Evolutionary conservation across 2,113 vertebrate species (phyloP), one percentile per base, ranked within the genome.

Genomic region (Ctenomys sociabilis): DNA sequence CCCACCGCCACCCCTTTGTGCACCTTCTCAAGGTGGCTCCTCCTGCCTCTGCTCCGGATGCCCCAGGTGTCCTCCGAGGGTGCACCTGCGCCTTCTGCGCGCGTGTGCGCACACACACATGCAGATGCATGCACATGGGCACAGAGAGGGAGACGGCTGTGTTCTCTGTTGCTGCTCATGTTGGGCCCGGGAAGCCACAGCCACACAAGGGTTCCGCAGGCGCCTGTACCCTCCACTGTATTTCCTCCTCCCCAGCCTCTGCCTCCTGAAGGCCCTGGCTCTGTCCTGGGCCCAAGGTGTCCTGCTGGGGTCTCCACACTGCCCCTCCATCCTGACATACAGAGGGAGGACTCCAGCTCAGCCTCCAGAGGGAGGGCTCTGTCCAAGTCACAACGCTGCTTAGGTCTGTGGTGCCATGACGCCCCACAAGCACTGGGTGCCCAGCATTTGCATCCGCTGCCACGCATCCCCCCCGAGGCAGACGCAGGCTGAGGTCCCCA

Each of bases 91-190:
- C 14, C 32, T 57, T 32, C 52, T 57, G 30, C 78, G 5, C 12
- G 1, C 52, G 14, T 13, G 14, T 13, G 4, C 35, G 13, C 75
- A 19, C 16, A 32, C 45, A 52, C 21, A 43, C 72, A 73, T 21
- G 10, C 43, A 61, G 1, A 30, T 21, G 13, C 30, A 10, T 6
- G n/a, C 77, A 45, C 7, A 7, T 52, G 22, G 26, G 6, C 9
- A 13, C 7, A 14, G 3, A 1, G n/a, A 28, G 82, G 5, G 28
- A 14, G 10, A 28, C 7, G 3, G 10, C 16, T 8, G 12, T 75
- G 32, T n/a, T 16, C 1, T 2, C 11, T 30, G 1, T 10, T 3
- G 7, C 3, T 30, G 7, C 30, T 1, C 1, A 0, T 12, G 7
- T 19, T 5, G 5, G 43, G 57, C 21, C 52, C 88, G 90, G 68